phyloP scores from a whole-genome alignment of 2,797 vertebrate genomes.

The Sciaenops ocellatus region DNA sequence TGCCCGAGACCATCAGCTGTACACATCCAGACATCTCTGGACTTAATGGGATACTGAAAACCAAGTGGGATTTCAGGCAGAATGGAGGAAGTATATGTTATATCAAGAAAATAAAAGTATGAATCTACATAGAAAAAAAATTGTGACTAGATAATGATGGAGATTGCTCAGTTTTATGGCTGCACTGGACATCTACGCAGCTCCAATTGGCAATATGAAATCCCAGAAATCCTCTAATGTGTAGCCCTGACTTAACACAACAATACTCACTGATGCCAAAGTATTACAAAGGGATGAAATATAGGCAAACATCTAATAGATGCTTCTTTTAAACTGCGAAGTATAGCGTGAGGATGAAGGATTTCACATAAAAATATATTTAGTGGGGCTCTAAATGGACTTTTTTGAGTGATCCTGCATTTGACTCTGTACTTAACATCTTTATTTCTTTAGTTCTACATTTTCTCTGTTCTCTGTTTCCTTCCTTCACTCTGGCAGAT shows the following conservation, averaged over 20 bases:
- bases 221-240: slow-evolving; percentile 23
- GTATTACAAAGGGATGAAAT: background rate
- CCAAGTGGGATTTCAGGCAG: slow-evolving; percentile 37
- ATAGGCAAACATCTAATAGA: background rate
- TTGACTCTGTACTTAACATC: background rate
- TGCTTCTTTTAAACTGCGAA: background rate
- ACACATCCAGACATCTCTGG: slow-evolving; percentile 35
- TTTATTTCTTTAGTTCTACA: background rate
- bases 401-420: slow-evolving; percentile 8
- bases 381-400: background rate
- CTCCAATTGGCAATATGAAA: slow-evolving; percentile 15
- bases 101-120: slow-evolving; percentile 20
- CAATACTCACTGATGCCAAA: background rate
- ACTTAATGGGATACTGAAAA: slow-evolving; percentile 31
- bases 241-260: slow-evolving; percentile 22
- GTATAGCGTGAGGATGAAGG: background rate
- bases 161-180: slow-evolving; percentile 16
- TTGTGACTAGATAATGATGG: slow-evolving; percentile 17
- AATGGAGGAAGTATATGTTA: slow-evolving; percentile 11
- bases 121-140: slow-evolving; percentile 4
- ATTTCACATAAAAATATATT: background rate
- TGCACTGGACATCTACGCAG: slow-evolving; percentile 9
- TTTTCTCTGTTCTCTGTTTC: background rate
- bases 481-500: slow-evolving; percentile 21
- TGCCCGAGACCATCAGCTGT: slow-evolving; percentile 38